A percentile compares a stretch with the other conserved stretches of the same genome.
These are phyloP conservation scores for Sipha flava DNA, from an alignment of 1,140 invertebrate genomes.

Conservation along the genomic window DNA sequence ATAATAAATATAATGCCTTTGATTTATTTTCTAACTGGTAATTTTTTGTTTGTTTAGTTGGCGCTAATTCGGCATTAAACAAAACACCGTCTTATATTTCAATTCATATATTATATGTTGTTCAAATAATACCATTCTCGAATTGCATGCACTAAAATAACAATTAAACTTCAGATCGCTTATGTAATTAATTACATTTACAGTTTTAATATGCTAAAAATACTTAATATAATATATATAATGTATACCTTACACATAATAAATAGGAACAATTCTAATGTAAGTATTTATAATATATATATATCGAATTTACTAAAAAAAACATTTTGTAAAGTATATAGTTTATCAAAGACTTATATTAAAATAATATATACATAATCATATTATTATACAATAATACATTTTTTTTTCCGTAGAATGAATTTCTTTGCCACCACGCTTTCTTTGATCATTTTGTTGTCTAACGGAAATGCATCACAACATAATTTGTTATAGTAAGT, in stretches of 20 bases:
- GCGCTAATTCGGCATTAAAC: neutral
- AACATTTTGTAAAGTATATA: too few species aligned
- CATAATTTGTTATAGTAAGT: neutral
- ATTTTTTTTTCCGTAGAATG: neutral
- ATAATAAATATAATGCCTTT: neutral
- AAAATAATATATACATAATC: too few species aligned
- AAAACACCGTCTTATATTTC: neutral
- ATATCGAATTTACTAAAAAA: too few species aligned
- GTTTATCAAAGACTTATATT: too few species aligned
- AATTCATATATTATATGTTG: neutral
- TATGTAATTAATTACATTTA: neutral
- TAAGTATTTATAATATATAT: too few species aligned
- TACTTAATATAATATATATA: too few species aligned
- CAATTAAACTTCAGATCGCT: neutral
- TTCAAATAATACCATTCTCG: neutral
- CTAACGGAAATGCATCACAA: neutral
- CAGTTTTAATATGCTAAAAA: too few species aligned
- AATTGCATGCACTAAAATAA: neutral
- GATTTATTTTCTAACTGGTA: neutral
- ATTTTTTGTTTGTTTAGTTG: neutral
- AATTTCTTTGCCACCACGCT: neutral
- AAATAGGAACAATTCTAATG: too few species aligned
- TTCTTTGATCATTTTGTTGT: neutral
- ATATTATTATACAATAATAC: too few species aligned
- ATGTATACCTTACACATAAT: too few species aligned